Evolutionary conservation across 2,113 vertebrate species (phyloP), one percentile per base, ranked within the genome.

Genomic region (Vulpes lagopus): DNA sequence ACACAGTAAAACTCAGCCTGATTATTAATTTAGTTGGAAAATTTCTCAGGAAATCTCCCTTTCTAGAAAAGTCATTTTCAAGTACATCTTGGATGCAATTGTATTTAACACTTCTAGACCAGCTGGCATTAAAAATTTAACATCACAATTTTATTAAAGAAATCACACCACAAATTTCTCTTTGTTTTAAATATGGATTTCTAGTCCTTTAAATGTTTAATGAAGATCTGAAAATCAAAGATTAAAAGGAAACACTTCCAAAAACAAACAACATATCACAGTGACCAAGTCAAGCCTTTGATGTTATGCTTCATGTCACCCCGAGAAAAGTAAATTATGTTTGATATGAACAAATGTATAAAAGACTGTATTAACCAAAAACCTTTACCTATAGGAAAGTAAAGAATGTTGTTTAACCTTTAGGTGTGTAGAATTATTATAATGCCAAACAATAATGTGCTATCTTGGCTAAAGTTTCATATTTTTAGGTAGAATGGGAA

Each of bases 401-500:
- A 97, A 96, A 97, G 51, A 59, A 97, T 7, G 30, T 86, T 96
- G 64, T 84, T 95, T 91, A 98, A 89, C 81, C 27, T 97, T 95
- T 38, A 60, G 95, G 71, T 96, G 60, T 82, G 95, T 89, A 83
- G 8, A 89, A 97, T 64, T 95, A 95, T 88, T 92, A 11, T 38
- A 93, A 67, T 96, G 32, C 25, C 86, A 94, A 69, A 96, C 69
- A 60, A 79, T 69, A 53, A 87, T 84, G 59, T 94, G 38, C 86
- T 94, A 89, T 97, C 92, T 84, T 80, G 92, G 85, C 88, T 93
- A 35, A 97, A 96, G 19, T 98, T 98, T 97, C 83, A 79, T 98
- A 96, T 97, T 98, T 98, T 96, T 97, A 97, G 96, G 83, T 22
- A 94, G 92, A 98, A 98, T 76, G 38, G 38, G 12, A 8, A 96